Base-by-base conservation (phyloP, 2,888 invertebrate species). In the Eupithecia dodoneata region DNA sequence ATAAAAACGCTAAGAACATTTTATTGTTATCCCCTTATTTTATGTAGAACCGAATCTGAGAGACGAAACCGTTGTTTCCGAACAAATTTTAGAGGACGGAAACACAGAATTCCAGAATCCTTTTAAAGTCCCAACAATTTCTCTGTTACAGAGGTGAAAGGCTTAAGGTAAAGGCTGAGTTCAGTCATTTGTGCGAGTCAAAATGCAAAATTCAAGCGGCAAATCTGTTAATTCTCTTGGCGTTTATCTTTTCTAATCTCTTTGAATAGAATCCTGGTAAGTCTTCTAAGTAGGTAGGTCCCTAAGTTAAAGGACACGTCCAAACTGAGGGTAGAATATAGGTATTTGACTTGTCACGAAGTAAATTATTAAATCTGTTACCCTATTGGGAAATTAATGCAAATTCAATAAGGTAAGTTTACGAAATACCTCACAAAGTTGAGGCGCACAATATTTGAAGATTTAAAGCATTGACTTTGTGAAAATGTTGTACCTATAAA, bases 181-280 rank as follows among this genome's bases (percentile, higher is more conserved):
- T 44, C 52, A 55, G 63, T 65, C 66, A 72, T 77, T 59, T 55
- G 75, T 72, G 72, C 52, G 42, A 74, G 72, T 72, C 41, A 69
- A 76, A 76, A 78, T 72, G 63, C 81, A 83, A 83, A 82, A 79
- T 83, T 78, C 79, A 84, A 85, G 86, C 86, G 83, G 84, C 82
- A 85, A 89, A 87, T 86, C 86, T 86, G 85, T 85, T 86, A 86
- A 87, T 84, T 84, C 70, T 30, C 70, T 69, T 63, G 42, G 55
- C 65, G 84, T 85, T 89, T 85, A 88, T 88, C 86, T 86, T 84
- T 81, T 85, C 79, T 88, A 88, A 90, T 87, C 88, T 88, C 80
- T 84, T 79, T 77, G 80, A 85, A 85, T 83, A 84, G 85, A 87
- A 87, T 87, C 87, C 85, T 83, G 85, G 87, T 85, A 90, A 89